Evolutionary conservation across 1,140 invertebrate genomes (phyloP), one percentile per base, ranked within the genome.

Genomic region (Habropoda laboriosa): DNA sequence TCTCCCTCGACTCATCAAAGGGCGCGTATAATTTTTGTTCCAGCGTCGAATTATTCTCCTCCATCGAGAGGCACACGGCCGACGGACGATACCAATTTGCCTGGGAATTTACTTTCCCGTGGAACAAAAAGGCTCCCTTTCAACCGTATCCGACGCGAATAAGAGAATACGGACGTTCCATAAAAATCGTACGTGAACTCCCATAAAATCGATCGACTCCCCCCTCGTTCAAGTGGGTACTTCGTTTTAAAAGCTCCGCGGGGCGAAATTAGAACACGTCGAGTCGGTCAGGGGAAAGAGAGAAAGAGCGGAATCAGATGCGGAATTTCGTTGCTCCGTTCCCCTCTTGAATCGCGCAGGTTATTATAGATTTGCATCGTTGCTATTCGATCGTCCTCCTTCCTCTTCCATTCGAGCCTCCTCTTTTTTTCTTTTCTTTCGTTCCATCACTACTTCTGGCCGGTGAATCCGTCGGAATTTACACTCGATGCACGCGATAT

Each of bases 161-260:
- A 75, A 75, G 71, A 66, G 78, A 80, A 75, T 73, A 79, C 77
- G 77, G 47, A 55, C 77, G 70, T 64, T 73, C 70, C 77, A 73
- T 79, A 73, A 79, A 79, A 79, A 79, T 79, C 77, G 77, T 73
- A 79, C 77, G 77, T 73, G 77, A 79, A 79, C 57, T 79, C 70
- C 77, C 77, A 55, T 64, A 38, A 58, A 79, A 79, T 73, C 77
- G 77, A 79, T 79, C 58, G 75, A 49, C 55, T 51, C 55, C 70
- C 64, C n/a, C 49, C 45, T 30, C 30, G 21, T 60, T 63, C 77
- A 70, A 79, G 77, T 79, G 58, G 77, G 38, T 32, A 73, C 60
- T 75, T 80, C 71, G 78, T 58, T 74, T 80, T 80, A 80, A 80
- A 75, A 80, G 78, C 71, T 67, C 71, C 60, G 35, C 51, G 61